Percentiles rank a stretch among this genome's conserved stretches.
These are phyloP conservation scores for Drosophila ananassae DNA, from an alignment of 1,140 invertebrate genomes.

Conservation along the genomic window DNA sequence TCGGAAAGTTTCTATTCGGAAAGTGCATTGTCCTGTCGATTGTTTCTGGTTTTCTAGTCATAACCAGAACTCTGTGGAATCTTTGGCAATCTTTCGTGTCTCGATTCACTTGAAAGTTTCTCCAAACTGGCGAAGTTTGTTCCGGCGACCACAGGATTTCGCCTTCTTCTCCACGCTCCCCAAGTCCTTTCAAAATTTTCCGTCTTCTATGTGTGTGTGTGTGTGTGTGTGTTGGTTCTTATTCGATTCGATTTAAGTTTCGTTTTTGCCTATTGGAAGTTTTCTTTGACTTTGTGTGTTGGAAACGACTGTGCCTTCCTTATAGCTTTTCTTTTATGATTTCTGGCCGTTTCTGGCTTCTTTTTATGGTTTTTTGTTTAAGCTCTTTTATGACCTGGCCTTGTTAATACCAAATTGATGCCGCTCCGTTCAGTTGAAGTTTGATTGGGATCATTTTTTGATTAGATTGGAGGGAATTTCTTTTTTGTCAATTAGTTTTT, in stretches of 20 bases:
- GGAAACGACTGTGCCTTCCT: slow-evolving; percentile 3
- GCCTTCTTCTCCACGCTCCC: too few relatives aligned
- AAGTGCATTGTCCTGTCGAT: slow-evolving; percentile 21
- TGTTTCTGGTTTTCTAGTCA: slow-evolving; percentile 28
- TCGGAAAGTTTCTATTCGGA: background rate
- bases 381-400: background rate
- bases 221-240: slow-evolving; percentile 17
- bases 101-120: slow-evolving; percentile 40
- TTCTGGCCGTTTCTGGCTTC: background rate
- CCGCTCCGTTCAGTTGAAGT: too few relatives aligned
- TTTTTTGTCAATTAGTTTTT: too few relatives aligned
- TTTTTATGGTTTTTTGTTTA: slow-evolving; percentile 6
- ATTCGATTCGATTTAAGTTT: slow-evolving; percentile 67
- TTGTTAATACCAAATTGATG: background rate
- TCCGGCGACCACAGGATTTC: slow-evolving; percentile 21
- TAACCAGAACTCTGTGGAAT: slow-evolving; percentile 19
- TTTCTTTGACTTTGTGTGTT: slow-evolving; percentile 30
- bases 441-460: too few relatives aligned
- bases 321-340: slow-evolving; percentile 12
- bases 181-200: background rate
- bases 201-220: background rate
- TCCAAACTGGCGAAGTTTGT: slow-evolving; percentile 18
- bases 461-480: too few relatives aligned
- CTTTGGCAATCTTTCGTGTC: slow-evolving; percentile 32
- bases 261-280: slow-evolving; percentile 33